Evolutionary conservation across 2,797 vertebrate genomes (phyloP).

Genomic region (Pangasius sanitwongsei): DNA sequence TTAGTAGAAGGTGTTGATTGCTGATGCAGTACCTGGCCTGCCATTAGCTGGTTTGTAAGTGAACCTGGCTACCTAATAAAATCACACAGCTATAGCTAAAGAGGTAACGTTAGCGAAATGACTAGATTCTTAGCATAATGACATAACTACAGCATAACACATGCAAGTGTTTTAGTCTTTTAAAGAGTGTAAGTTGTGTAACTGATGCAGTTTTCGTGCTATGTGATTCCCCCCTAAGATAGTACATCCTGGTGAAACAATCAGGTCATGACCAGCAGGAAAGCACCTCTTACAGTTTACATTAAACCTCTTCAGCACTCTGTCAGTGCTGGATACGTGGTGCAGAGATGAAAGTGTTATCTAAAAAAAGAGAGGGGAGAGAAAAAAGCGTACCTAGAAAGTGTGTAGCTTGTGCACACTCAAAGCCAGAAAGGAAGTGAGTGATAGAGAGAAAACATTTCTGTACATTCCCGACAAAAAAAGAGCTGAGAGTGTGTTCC

Average conservation of each 20-base stretch:
- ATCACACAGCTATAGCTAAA: not conserved
- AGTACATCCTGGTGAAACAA: not conserved
- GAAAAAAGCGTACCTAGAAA: constrained; percentile 62
- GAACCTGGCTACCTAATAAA: not conserved
- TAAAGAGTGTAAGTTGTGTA: not conserved
- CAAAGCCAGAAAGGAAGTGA: constrained; percentile 65
- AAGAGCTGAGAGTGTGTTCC: constrained; percentile 55
- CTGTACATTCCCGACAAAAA: constrained; percentile 60
- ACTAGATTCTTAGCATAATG: not conserved
- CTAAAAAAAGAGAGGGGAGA: not conserved
- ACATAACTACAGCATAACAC: not conserved
- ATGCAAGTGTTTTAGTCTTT: not conserved
- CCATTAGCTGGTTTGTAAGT: not conserved
- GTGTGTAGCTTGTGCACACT: constrained; percentile 54
- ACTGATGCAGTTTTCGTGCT: not conserved
- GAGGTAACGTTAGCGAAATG: not conserved
- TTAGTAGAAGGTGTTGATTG: not conserved
- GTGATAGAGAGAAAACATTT: constrained; percentile 62
- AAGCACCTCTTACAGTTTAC: constrained; percentile 22
- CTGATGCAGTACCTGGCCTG: not conserved
- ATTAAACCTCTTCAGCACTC: constrained; percentile 1
- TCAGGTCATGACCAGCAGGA: constrained; percentile 18
- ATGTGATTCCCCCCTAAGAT: not conserved
- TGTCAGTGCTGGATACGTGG: not conserved
- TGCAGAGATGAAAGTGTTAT: constrained; percentile 15